phyloP scores from a whole-genome alignment of 2,797 vertebrate genomes.

The Gastrophryne carolinensis region DNA sequence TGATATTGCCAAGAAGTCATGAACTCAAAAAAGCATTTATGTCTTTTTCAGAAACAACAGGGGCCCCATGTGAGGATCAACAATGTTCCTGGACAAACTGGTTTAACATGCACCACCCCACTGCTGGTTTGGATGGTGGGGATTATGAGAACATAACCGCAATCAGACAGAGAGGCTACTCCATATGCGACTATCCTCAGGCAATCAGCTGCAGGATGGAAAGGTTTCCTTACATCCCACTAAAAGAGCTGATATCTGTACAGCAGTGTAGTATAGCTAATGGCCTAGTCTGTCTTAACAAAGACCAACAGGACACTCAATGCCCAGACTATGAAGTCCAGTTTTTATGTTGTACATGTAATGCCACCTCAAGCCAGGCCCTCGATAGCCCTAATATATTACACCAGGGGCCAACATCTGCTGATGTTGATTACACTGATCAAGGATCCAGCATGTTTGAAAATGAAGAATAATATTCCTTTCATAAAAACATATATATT shows the following conservation, averaged over 20 bases:
- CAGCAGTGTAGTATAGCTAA: background rate
- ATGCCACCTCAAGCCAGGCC: background rate
- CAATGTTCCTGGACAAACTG: background rate
- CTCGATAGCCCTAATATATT: too few species aligned
- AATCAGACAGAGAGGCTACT: background rate
- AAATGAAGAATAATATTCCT: background rate
- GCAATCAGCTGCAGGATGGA: background rate
- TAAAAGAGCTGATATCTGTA: background rate
- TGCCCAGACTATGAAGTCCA: slow-evolving; percentile 13
- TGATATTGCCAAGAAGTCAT: too few species aligned
- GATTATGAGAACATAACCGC: background rate
- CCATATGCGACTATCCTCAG: background rate
- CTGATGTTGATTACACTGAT: background rate
- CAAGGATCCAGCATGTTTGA: background rate
- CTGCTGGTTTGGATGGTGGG: background rate
- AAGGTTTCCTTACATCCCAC: slow-evolving; percentile 15
- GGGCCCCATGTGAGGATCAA: background rate
- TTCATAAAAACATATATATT: too few species aligned
- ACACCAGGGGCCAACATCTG: too few species aligned
- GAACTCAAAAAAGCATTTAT: background rate
- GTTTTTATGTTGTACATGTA: slow-evolving; percentile 5
- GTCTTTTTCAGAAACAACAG: background rate
- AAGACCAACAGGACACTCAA: background rate
- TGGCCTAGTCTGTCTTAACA: slow-evolving; percentile 13
- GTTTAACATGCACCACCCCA: background rate